phyloP scores from a whole-genome alignment of 2,797 vertebrate species.

The Selene dorsalis region DNA sequence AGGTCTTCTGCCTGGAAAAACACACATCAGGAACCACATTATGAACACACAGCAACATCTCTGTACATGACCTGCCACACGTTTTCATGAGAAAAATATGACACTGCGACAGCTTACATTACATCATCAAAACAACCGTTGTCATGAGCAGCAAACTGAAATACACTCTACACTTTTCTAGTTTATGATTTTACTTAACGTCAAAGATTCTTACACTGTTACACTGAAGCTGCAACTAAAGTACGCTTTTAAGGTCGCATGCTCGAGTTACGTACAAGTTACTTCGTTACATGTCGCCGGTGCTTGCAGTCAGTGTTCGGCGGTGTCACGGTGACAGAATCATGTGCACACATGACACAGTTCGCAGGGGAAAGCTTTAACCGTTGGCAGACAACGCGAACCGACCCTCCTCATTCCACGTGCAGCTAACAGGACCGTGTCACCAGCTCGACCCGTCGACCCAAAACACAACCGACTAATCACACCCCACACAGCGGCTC shows the following conservation, averaged over 20 bases:
- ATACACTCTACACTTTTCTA: no score
- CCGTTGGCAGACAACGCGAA: neutral
- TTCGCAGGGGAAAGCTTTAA: neutral
- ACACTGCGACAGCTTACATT: neutral
- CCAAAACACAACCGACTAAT: neutral
- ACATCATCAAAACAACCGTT: no score
- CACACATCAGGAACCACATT: neutral
- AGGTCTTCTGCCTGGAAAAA: conserved; percentile 72
- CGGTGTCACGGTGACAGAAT: neutral
- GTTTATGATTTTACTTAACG: no score
- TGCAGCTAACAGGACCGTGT: conserved; percentile 19
- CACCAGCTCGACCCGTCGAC: rapidly evolving
- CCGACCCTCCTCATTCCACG: conserved; percentile 34
- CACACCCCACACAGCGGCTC: rapidly evolving
- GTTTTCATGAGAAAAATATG: neutral
- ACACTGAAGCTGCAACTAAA: no score
- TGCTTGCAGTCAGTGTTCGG: no score
- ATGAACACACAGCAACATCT: neutral
- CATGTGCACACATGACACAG: neutral
- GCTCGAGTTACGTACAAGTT: neutral
- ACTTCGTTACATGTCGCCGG: no score
- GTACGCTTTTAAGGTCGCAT: neutral
- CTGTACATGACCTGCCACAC: no score
- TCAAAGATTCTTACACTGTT: no score
- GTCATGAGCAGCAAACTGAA: no score